Percentiles rank a stretch among this genome's conserved stretches.
Evolutionary conservation across 1,140 invertebrate species (phyloP).

Genomic region (Heterodera carotae): DNA sequence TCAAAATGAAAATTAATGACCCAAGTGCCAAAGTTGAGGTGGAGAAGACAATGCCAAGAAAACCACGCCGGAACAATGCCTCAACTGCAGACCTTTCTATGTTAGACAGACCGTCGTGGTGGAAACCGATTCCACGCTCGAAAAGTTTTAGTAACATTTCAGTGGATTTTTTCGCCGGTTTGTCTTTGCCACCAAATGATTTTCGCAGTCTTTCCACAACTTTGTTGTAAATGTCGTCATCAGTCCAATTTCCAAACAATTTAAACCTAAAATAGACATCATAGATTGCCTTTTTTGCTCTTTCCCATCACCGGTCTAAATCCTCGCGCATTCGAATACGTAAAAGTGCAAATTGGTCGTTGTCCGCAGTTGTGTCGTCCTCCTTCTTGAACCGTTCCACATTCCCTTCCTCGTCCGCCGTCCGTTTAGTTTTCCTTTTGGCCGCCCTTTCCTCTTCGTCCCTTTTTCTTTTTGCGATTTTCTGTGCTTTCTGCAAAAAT

Average conservation of each 20-base stretch:
- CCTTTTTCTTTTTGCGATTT: slow-evolving; percentile 58
- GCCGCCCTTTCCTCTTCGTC: slow-evolving; percentile 53
- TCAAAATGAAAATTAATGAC: slow-evolving; percentile 8
- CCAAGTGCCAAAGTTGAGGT: slow-evolving; percentile 63
- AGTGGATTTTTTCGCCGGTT: slow-evolving; percentile 30
- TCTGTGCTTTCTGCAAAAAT: slow-evolving; percentile 57
- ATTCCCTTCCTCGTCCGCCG: slow-evolving; percentile 48
- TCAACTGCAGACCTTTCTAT: slow-evolving; percentile 60
- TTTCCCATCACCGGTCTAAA: slow-evolving; percentile 42
- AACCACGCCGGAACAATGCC: slow-evolving; percentile 61
- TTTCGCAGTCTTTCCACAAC: slow-evolving; percentile 43
- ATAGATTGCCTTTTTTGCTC: background rate
- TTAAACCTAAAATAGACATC: slow-evolving; percentile 54
- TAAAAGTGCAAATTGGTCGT: slow-evolving; percentile 56
- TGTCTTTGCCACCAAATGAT: slow-evolving; percentile 17
- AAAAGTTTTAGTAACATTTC: slow-evolving; percentile 54
- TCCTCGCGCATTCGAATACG: slow-evolving; percentile 54
- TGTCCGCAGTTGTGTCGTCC: slow-evolving; percentile 27
- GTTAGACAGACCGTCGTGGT: slow-evolving; percentile 60
- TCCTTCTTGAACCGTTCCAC: slow-evolving; percentile 43
- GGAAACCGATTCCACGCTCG: slow-evolving; percentile 64
- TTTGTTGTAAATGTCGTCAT: slow-evolving; percentile 52
- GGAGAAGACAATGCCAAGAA: slow-evolving; percentile 62
- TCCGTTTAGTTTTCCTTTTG: slow-evolving; percentile 60
- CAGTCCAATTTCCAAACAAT: slow-evolving; percentile 46